phyloP scores from a whole-genome alignment of 2,797 vertebrate species.

The Pristis pectinata region DNA sequence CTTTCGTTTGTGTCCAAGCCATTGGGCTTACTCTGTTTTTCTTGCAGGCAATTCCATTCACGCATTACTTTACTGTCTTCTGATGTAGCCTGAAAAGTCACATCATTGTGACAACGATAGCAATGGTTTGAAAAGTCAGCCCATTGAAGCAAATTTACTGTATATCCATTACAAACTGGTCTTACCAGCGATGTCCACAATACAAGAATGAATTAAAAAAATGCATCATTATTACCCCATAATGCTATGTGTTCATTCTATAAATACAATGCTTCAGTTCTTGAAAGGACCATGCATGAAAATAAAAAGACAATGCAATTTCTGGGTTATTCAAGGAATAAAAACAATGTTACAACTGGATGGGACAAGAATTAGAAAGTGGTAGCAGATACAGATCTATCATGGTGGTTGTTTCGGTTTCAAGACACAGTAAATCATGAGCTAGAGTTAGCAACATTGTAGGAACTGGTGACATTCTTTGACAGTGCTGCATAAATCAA shows the following conservation, averaged over 20 bases:
- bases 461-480: not conserved
- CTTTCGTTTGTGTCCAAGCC: too few species aligned
- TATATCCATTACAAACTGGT: not conserved
- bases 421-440: not conserved
- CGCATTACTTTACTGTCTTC: not conserved
- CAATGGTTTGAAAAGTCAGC: not conserved
- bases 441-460: not conserved
- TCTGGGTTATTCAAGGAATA: not conserved
- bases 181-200: not conserved
- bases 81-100: not conserved
- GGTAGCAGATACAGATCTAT: not conserved
- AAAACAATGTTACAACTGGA: not conserved
- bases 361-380: not conserved
- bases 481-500: not conserved
- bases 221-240: not conserved
- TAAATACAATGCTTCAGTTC: not conserved
- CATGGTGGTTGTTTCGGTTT: not conserved
- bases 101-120: not conserved
- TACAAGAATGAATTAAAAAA: not conserved
- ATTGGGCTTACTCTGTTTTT: not conserved
- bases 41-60: not conserved
- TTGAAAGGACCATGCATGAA: not conserved
- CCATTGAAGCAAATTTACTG: not conserved
- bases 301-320: not conserved
- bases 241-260: not conserved